Evolutionary conservation across 2,113 vertebrate genomes (phyloP).

Genomic region (Labeo catla): DNA sequence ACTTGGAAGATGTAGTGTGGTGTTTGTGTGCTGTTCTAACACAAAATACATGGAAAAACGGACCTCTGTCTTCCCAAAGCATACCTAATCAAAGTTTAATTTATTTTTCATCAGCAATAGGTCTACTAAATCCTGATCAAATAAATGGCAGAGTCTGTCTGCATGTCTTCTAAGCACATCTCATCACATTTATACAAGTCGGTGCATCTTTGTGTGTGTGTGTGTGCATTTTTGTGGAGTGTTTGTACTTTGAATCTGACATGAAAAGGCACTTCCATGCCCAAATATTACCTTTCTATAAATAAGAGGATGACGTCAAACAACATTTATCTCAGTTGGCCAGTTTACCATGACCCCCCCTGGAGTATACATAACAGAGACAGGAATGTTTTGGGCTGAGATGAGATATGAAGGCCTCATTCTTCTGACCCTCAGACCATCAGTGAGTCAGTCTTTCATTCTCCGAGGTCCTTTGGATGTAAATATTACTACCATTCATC

Average conservation of each 20-base stretch:
- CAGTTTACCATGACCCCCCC: conserved; percentile 77
- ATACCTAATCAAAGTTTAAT: neutral
- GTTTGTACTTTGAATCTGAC: conserved; percentile 80
- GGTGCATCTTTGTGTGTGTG: conserved; percentile 30
- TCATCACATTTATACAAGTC: conserved; percentile 1
- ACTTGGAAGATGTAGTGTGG: neutral
- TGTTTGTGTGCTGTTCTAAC: neutral
- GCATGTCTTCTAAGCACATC: neutral
- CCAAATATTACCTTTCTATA: conserved; percentile 85
- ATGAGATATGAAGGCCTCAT: conserved; percentile 45
- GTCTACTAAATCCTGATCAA: neutral
- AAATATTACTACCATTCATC: conserved; percentile 45
- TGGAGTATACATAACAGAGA: conserved; percentile 75
- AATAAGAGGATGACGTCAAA: conserved; percentile 88
- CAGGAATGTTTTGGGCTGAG: conserved; percentile 62
- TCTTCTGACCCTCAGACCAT: conserved; percentile 41
- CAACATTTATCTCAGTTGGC: conserved; percentile 80
- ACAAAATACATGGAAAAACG: neutral
- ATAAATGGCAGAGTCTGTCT: neutral
- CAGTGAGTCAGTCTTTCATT: conserved; percentile 27
- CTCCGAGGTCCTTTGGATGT: conserved; percentile 26
- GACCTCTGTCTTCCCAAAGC: neutral
- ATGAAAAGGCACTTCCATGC: conserved; percentile 84
- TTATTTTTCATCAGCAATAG: neutral
- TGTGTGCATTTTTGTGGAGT: conserved; percentile 56